Evolutionary conservation across 2,113 vertebrate genomes (phyloP).

Genomic region (Psophia crepitans): DNA sequence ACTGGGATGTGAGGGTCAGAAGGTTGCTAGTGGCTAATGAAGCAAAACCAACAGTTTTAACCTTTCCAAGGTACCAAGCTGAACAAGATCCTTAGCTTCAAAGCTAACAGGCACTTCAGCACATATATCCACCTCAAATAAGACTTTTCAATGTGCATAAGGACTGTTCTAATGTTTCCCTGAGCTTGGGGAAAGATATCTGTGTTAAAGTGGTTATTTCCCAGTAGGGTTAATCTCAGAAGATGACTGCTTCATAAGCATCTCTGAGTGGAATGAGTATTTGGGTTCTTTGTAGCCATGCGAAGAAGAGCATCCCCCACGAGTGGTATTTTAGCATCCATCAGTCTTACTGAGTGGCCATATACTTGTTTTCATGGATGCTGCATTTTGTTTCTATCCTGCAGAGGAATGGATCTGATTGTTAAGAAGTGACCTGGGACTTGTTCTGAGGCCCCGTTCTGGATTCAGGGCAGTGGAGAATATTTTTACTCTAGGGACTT

Average conservation of each 20-base stretch:
- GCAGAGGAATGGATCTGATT: background rate
- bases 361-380: background rate
- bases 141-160: background rate
- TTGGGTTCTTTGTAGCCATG: rapidly evolving
- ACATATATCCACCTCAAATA: background rate
- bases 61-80: background rate
- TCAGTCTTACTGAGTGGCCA: background rate
- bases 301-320: background rate
- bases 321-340: background rate
- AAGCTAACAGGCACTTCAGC: background rate
- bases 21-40: background rate
- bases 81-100: background rate
- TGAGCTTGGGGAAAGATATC: background rate
- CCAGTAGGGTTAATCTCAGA: background rate
- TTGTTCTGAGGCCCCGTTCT: background rate
- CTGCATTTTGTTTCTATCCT: background rate
- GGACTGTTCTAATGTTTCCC: background rate
- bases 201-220: background rate
- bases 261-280: background rate
- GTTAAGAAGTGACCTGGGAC: background rate
- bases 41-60: background rate
- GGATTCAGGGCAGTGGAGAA: background rate
- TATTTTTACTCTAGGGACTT: background rate
- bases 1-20: background rate
- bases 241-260: background rate